phyloP scores from a whole-genome alignment of 2,888 invertebrate species.

The Muschampia plurimacula region DNA sequence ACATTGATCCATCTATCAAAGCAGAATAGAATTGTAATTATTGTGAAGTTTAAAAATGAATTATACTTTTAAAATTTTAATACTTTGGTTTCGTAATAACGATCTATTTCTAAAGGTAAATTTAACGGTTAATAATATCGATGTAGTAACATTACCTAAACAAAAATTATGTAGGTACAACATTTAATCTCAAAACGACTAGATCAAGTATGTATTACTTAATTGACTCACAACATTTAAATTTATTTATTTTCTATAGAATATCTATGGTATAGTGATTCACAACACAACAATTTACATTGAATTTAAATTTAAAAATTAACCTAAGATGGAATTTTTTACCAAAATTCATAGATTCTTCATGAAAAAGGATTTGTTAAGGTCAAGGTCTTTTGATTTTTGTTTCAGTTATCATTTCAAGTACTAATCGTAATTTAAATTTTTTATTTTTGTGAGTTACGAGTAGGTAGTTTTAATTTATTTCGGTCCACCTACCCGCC shows the following conservation, averaged over 20 bases:
- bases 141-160: slow-evolving; percentile 34
- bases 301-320: not conserved
- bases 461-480: not conserved
- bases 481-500: no score
- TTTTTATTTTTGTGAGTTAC: no score
- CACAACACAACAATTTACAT: slow-evolving; percentile 6
- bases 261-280: slow-evolving; percentile 33
- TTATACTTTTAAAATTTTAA: slow-evolving; percentile 32
- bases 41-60: slow-evolving; percentile 36
- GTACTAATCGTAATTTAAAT: no score
- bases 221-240: slow-evolving; percentile 77
- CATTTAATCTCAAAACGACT: slow-evolving; percentile 77
- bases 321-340: not conserved
- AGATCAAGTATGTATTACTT: slow-evolving; percentile 63
- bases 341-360: not conserved
- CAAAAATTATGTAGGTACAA: slow-evolving; percentile 56
- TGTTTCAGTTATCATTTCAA: no score
- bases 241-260: slow-evolving; percentile 44
- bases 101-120: slow-evolving; percentile 41
- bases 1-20: slow-evolving; percentile 40
- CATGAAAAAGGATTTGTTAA: not conserved
- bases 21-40: slow-evolving; percentile 42
- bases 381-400: no score
- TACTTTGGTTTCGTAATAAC: slow-evolving; percentile 51
- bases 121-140: slow-evolving; percentile 28